Base-by-base conservation (phyloP, 2,888 invertebrate species). In the Heliconius charithonia region DNA sequence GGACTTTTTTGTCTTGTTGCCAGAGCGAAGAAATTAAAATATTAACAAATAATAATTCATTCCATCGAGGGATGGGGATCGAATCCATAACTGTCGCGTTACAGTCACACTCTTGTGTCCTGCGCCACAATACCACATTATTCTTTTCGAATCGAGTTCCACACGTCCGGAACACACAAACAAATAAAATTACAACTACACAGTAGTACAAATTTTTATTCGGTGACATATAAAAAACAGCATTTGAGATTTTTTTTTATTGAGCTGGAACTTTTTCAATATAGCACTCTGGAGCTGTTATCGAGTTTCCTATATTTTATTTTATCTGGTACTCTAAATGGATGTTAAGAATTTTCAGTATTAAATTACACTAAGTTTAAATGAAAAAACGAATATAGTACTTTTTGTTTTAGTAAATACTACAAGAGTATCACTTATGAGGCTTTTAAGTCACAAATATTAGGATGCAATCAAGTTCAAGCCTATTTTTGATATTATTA, bases 221-320 rank as follows among this genome's bases (percentile, higher is more conserved):
- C 10, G 27, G 13, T 9, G 29, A 29, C 29, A 16, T 65, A 19
- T 19, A 29, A 67, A 41, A n/a, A 27, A 16, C 3, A 25, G 4
- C 37, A 4, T n/a, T 67, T 29, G 37, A 67, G 6, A 16, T 41
- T 41, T 37, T 37, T 29, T 29, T 3, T 41, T 25, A 69, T 69
- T 41, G 41, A 25, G 7, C 25, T 25, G 25, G 69, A 69, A 69
- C 69, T 69, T 69, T 69, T 69, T 45, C 69, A 69, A 69, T 69
- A 41, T 41, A n/a, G 16, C 1, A 45, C 41, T 16, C 16, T 16
- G 41, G 25, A 45, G n/a, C 13, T 16, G 25, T 69, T 69, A 9
- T 69, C 41, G 13, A 37, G 2, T n/a, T 6, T 13, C 13, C 37
- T 41, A n/a, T n/a, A 12, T 41, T 67, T 67, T 37, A 12, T 37